Evolutionary conservation across 2,797 vertebrate species (phyloP).

Genomic region (Okamejei kenojei): DNA sequence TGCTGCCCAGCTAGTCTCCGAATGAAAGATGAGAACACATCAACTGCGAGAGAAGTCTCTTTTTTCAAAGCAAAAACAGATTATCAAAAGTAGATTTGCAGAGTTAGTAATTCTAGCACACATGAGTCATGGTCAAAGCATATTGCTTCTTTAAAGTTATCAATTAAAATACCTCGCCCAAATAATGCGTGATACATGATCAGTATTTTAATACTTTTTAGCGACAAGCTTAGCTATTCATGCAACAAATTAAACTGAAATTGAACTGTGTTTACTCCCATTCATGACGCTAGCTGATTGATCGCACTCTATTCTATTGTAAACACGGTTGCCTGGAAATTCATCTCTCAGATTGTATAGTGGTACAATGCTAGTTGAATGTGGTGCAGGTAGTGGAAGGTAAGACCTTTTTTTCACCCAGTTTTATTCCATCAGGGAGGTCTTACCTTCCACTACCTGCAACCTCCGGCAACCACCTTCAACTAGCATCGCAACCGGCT

Average conservation of each 20-base stretch:
- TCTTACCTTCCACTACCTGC: too few species aligned
- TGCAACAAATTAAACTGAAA: not conserved
- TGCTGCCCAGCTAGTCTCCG: not conserved
- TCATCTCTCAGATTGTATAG: too few species aligned
- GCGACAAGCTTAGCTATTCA: not conserved
- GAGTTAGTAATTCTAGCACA: not conserved
- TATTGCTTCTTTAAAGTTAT: not conserved
- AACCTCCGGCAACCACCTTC: too few species aligned
- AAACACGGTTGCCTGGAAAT: too few species aligned
- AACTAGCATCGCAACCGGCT: too few species aligned
- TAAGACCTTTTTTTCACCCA: too few species aligned
- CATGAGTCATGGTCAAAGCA: not conserved
- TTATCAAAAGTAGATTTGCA: conserved; percentile 1
- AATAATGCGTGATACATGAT: not conserved
- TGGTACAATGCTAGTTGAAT: too few species aligned
- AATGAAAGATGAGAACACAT: not conserved
- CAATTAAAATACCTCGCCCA: conserved; percentile 22
- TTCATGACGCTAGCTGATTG: not conserved
- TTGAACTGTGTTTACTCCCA: conserved; percentile 6
- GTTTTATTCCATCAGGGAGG: too few species aligned
- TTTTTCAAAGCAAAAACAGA: too few species aligned
- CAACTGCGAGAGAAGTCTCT: not conserved
- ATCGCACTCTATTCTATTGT: not conserved
- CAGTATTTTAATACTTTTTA: conserved; percentile 15
- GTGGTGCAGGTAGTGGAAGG: too few species aligned